Evolutionary conservation across 2,797 vertebrate genomes (phyloP).

Genomic region (Trematomus bernacchii): DNA sequence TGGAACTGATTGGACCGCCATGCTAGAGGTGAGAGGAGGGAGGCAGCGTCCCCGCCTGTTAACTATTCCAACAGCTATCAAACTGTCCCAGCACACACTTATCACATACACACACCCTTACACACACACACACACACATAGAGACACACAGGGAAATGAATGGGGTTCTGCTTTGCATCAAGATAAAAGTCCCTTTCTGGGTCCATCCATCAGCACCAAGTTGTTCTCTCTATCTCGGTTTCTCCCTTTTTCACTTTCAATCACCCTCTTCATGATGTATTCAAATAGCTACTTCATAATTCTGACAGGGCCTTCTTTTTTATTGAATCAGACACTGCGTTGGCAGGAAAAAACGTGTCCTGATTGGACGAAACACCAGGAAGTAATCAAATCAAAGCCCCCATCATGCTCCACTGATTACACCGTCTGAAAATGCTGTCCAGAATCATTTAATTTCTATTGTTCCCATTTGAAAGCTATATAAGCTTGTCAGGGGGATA

Average conservation of each 20-base stretch:
- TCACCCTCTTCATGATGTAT: slow-evolving; percentile 40
- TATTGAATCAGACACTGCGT: slow-evolving; percentile 53
- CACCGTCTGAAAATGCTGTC: slow-evolving; percentile 61
- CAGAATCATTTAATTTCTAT: slow-evolving; percentile 56
- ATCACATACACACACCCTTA: slow-evolving; percentile 58
- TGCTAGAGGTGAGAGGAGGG: slow-evolving; percentile 57
- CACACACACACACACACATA: slow-evolving; percentile 7
- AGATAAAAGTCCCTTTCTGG: slow-evolving; percentile 47
- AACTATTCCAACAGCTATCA: slow-evolving; percentile 62
- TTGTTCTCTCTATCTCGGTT: slow-evolving; percentile 4
- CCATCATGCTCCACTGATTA: slow-evolving; percentile 69
- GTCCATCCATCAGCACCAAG: slow-evolving; percentile 24
- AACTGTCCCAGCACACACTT: slow-evolving; percentile 64
- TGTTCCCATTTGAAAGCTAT: slow-evolving; percentile 58
- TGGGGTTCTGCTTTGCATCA: slow-evolving; percentile 74
- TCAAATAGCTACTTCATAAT: slow-evolving; percentile 48
- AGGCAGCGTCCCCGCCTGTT: slow-evolving; percentile 39
- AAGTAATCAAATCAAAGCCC: slow-evolving; percentile 71
- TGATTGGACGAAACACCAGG: slow-evolving; percentile 66
- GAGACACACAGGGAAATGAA: slow-evolving; percentile 53
- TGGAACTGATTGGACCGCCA: slow-evolving; percentile 51
- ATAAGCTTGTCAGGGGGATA: slow-evolving; percentile 59
- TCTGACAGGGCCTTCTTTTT: slow-evolving; percentile 49
- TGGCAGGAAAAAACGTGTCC: slow-evolving; percentile 52
- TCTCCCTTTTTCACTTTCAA: slow-evolving; percentile 31